These are phyloP conservation scores for Panulirus ornatus DNA, from an alignment of 1,140 invertebrate species.

Conservation along the genomic window DNA sequence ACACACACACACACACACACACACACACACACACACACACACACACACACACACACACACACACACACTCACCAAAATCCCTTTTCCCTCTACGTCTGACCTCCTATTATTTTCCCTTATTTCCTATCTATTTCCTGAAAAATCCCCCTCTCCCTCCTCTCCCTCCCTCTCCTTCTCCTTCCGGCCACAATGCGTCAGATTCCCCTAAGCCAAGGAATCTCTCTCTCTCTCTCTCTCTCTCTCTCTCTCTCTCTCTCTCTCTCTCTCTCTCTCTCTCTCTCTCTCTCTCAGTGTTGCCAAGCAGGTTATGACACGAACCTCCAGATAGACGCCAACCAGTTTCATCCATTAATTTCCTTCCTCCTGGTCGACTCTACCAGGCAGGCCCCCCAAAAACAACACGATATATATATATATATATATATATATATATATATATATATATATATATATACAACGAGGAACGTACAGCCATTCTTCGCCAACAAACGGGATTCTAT, in stretches of 20 bases:
- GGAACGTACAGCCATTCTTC: no score
- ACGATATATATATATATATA: no score
- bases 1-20: not conserved
- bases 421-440: no score
- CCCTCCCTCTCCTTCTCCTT: not conserved
- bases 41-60: conserved; percentile 6
- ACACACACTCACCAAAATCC: not conserved
- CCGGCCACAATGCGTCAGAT: not conserved
- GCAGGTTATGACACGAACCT: no score
- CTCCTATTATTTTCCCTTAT: not conserved
- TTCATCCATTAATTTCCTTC: no score
- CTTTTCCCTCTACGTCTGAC: conserved; percentile 2
- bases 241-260: not conserved
- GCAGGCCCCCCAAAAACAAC: no score
- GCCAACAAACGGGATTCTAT: no score
- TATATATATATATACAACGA: no score
- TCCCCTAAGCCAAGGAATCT: not conserved
- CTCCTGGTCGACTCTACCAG: no score
- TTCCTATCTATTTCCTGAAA: not conserved
- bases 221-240: not conserved
- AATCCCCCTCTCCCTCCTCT: not conserved
- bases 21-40: conserved; percentile 7
- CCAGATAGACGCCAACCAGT: no score
- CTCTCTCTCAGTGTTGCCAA: no score
- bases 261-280: not conserved